Base-by-base conservation (phyloP, 2,113 vertebrate genomes). In the Bujurquina vittata region DNA sequence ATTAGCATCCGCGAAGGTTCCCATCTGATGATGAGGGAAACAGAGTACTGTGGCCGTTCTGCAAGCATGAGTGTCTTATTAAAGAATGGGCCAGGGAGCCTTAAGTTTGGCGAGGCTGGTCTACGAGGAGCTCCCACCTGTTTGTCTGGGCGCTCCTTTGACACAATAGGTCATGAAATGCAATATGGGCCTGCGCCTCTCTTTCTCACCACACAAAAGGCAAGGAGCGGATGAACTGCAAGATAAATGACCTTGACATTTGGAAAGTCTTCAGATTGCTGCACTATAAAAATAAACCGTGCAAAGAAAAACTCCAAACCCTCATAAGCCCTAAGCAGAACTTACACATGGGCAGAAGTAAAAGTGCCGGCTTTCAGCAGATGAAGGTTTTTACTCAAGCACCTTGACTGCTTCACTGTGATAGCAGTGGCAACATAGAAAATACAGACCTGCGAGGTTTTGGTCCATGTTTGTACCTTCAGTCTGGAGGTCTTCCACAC, bases 61-160 rank as follows among this genome's bases (percentile, higher is more conserved):
- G 95, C 95, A 96, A 95, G 94, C 96, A 95, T 94, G 94, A 93
- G 82, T 94, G 95, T 92, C 92, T 94, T 93, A 85, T 92, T 92
- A 93, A 97, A 97, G 96, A 94, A 94, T 43, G 56, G 61, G 93
- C 92, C 89, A 84, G 94, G 91, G 77, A 95, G 92, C 93, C 96
- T 96, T 92, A 93, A 95, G 94, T 95, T 96, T 95, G 94, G 85
- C 65, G 84, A 79, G 74, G 87, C 89, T 76, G 80, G 82, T 83
- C 89, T 87, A 94, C 88, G 94, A 95, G 95, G 95, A 96, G 95
- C 95, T 95, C 93, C 96, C 96, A 97, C 96, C 97, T 97, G 96
- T 95, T 96, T 95, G 87, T 92, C 86, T 94, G 92, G 93, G 94
- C 94, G 90, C 92, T 89, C 91, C 92, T 93, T 88, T 85, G 93